Evolutionary conservation across 1,140 invertebrate genomes (phyloP).

Genomic region (Oscheius sp.): DNA sequence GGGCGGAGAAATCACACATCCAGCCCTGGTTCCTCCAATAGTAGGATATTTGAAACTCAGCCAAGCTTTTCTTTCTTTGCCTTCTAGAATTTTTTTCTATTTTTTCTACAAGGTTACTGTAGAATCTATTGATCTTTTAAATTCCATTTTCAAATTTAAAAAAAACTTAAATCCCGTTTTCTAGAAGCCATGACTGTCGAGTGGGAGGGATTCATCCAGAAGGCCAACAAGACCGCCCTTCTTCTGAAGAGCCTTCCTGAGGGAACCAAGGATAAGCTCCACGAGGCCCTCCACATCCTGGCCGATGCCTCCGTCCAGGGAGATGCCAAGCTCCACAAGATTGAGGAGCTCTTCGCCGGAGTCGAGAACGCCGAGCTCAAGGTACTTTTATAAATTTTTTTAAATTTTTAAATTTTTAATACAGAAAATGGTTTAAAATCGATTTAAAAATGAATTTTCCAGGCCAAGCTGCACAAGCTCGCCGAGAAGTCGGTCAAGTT

Average conservation of each 20-base stretch:
- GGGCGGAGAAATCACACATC: no score
- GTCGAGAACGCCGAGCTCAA: neutral
- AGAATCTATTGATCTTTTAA: no score
- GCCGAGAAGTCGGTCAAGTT: neutral
- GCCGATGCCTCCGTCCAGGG: neutral
- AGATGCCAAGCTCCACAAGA: neutral
- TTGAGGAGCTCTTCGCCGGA: neutral
- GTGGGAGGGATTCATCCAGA: neutral
- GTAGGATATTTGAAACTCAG: no score
- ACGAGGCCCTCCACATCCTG: neutral
- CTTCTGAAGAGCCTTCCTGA: neutral
- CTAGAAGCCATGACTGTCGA: neutral
- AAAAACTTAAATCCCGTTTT: no score
- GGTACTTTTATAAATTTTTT: neutral
- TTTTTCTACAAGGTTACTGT: no score
- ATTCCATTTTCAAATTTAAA: no score
- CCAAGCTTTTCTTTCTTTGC: no score
- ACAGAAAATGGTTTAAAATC: neutral
- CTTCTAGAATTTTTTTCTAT: no score
- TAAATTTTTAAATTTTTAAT: neutral
- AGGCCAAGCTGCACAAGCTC: slow-evolving; percentile 1
- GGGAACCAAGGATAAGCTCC: neutral
- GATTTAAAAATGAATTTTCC: neutral
- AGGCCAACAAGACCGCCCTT: neutral
- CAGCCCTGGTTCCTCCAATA: no score